Percentiles rank a stretch among this genome's conserved stretches.
phyloP scores from a whole-genome alignment of 2,888 invertebrate species.

The Sphaeridia pumilis region DNA sequence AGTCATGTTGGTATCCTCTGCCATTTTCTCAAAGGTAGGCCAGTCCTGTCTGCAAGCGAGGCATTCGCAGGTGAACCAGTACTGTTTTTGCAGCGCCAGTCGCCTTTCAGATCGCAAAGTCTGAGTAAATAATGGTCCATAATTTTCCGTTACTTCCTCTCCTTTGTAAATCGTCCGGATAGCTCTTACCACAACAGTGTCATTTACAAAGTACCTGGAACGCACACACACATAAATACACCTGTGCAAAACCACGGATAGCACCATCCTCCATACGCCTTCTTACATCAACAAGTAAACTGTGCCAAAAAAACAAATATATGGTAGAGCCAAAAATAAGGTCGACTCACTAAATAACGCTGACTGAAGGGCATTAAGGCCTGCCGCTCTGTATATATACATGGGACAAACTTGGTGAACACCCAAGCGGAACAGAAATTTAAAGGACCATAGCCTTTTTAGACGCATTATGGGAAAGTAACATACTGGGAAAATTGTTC shows the following conservation, averaged over 20 bases:
- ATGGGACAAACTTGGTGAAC: no score
- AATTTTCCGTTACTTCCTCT: constrained; percentile 66
- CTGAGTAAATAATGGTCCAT: constrained; percentile 64
- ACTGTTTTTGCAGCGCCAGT: constrained; percentile 43
- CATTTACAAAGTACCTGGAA: constrained; percentile 59
- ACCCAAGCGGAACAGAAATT: no score
- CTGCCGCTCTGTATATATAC: no score
- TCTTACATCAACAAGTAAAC: neutral
- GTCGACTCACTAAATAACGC: neutral
- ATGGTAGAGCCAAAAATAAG: no score
- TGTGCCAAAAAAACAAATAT: neutral
- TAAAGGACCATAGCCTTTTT: no score
- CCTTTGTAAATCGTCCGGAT: constrained; percentile 53
- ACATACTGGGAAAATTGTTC: no score
- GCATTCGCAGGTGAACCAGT: constrained; percentile 61
- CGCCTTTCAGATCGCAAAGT: constrained; percentile 49
- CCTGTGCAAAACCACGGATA: no score
- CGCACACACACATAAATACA: neutral
- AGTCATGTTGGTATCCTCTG: constrained; percentile 12
- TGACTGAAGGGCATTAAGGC: no score
- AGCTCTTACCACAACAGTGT: constrained; percentile 56
- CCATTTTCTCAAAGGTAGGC: constrained; percentile 54
- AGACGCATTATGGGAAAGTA: no score
- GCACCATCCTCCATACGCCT: no score
- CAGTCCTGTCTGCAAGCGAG: constrained; percentile 61